Conservation (phyloP, 2,113 vertebrate genomes). For the Aleadryas rufinucha region DNA sequence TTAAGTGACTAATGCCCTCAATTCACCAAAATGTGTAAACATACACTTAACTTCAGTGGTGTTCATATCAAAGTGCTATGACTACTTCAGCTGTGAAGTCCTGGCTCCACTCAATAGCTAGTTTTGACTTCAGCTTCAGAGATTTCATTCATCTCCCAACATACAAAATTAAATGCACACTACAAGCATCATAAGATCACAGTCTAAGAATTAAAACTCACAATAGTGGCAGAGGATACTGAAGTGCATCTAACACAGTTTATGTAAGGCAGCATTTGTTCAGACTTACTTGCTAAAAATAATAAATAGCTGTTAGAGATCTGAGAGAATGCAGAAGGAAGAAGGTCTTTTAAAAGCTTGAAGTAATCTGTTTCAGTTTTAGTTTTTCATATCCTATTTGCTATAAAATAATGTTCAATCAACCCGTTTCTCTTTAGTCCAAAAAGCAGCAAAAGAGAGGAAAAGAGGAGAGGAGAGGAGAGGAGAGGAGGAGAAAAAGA, state of each 20-base stretch:
- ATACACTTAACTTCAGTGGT: not conserved
- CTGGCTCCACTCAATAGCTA: not conserved
- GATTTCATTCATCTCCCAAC: not conserved
- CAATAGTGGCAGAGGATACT: not conserved
- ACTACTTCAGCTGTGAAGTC: not conserved
- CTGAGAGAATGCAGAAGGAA: not conserved
- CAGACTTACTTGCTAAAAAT: conserved; percentile 10
- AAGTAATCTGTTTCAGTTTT: conserved; percentile 45
- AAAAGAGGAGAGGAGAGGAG: too few relatives aligned
- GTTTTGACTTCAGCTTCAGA: not conserved
- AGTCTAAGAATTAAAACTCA: not conserved
- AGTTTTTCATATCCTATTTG: conserved; percentile 42
- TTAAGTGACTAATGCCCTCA: conserved; percentile 6
- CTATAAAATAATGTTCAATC: conserved; percentile 26
- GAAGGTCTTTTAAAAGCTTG: not conserved
- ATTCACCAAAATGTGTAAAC: conserved; percentile 20
- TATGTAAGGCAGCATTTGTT: not conserved
- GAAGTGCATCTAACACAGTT: not conserved
- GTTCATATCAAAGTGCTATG: not conserved
- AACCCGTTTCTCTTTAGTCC: not conserved
- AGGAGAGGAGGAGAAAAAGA: too few relatives aligned
- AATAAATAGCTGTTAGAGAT: conserved; percentile 16
- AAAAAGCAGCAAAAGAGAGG: not conserved
- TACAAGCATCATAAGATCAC: not conserved
- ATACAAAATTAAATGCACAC: not conserved